A percentile compares a stretch with the other conserved stretches of the same genome.
phyloP scores from a whole-genome alignment of 1,140 invertebrate species.

The Nasonia giraulti region DNA sequence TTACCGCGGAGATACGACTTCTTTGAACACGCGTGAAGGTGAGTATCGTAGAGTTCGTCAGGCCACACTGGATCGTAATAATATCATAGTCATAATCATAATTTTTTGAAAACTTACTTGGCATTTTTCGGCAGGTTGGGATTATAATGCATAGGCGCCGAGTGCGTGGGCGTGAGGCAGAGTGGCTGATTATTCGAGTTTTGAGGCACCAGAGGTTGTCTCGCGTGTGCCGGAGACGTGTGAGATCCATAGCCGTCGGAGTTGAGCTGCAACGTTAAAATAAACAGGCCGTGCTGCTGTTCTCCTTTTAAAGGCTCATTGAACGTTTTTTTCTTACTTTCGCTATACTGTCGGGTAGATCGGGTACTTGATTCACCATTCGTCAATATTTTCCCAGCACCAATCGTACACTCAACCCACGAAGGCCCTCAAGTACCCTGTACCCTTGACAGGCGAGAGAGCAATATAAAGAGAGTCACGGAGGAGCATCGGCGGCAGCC shows the following conservation, averaged over 20 bases:
- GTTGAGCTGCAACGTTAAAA: conserved; percentile 76
- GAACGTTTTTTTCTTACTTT: too few relatives aligned
- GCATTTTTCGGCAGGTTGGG: conserved; percentile 86
- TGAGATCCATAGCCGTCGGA: conserved; percentile 88
- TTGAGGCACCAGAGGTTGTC: conserved; percentile 79
- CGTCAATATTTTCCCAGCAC: too few relatives aligned
- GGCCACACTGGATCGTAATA: too few relatives aligned
- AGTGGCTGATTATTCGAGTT: conserved; percentile 75
- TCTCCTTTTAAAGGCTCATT: background rate
- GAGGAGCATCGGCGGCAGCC: background rate
- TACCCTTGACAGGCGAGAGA: background rate
- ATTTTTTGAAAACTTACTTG: conserved; percentile 81
- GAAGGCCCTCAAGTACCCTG: background rate
- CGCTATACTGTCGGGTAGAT: too few relatives aligned
- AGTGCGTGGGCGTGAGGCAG: conserved; percentile 74
- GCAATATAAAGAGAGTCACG: background rate
- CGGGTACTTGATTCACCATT: too few relatives aligned
- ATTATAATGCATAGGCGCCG: conserved; percentile 60
- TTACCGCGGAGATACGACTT: background rate
- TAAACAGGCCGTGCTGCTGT: conserved; percentile 17
- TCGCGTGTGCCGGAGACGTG: conserved; percentile 86
- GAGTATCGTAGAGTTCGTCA: too few relatives aligned
- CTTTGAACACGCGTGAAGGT: too few relatives aligned
- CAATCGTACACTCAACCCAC: too few relatives aligned
- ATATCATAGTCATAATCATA: background rate